Percentiles rank a stretch among this genome's conserved stretches.
Evolutionary conservation across 2,888 invertebrate species (phyloP).

Genomic region (Hypselothyrea guttata): DNA sequence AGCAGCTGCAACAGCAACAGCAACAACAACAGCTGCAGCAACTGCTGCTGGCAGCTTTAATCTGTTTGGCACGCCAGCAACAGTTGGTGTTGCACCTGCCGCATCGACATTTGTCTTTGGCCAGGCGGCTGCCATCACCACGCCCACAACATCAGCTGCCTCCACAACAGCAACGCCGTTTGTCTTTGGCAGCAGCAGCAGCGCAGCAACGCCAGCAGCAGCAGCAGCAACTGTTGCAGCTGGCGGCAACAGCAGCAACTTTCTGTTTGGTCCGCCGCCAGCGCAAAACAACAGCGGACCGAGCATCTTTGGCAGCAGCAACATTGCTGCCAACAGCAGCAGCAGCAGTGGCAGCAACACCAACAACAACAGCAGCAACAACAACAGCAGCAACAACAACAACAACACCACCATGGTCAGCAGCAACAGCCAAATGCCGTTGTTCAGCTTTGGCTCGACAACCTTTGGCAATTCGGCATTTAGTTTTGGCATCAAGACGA

Average conservation of each 20-base stretch:
- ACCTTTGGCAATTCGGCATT: background rate
- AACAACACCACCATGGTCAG: background rate
- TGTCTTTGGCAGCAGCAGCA: conserved; percentile 28
- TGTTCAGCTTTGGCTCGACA: background rate
- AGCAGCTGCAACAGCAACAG: conserved; percentile 2
- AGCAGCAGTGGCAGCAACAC: background rate
- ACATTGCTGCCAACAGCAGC: conserved; percentile 1
- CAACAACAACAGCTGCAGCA: conserved; percentile 2
- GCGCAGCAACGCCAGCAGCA: background rate
- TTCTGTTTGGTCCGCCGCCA: background rate
- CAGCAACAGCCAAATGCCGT: background rate
- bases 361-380: background rate
- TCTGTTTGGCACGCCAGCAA: no score
- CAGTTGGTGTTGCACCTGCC: no score
- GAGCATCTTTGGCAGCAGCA: conserved; percentile 23
- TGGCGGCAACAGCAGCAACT: conserved; percentile 9
- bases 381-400: conserved; percentile 1
- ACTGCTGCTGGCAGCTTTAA: background rate
- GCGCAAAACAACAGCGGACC: conserved; percentile 13
- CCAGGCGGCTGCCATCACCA: no score
- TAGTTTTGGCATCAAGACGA: background rate
- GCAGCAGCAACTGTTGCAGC: background rate
- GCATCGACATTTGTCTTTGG: no score
- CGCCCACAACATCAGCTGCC: no score
- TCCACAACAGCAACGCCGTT: conserved; percentile 12